Evolutionary conservation across 1,140 invertebrate species (phyloP), one percentile per base, ranked within the genome.

Genomic region (Charaxes varanes): DNA sequence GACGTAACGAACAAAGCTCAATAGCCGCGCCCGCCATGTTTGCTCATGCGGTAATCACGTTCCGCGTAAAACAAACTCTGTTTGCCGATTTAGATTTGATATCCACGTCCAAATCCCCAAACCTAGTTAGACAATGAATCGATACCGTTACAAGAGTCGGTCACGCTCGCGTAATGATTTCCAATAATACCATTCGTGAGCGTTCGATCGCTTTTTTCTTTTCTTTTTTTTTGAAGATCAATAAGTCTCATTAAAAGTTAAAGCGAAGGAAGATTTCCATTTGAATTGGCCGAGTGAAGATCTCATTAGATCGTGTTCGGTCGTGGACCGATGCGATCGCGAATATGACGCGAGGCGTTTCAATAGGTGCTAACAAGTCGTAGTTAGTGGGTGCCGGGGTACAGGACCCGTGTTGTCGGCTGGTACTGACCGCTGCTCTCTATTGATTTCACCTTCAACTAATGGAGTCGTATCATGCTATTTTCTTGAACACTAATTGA

Each of bases 291-390:
- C 53, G 56, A 42, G 48, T 59, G 52, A 50, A 61, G 54, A 64
- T 54, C 53, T 61, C 60, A 69, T 76, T 66, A 65, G 56, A 58
- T 31, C 36, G 8, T 32, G 38, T 42, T 55, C 44, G 51, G 44
- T 51, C 47, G 52, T 55, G 45, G 50, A 46, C 41, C 38, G 31
- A 42, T 38, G 51, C 49, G 53, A 59, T 56, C 38, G 50, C 46
- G 48, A 51, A 49, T 59, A 57, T 67, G 62, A 68, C 59, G 67
- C 65, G 69, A 74, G 58, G 44, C 42, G 16, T 43, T 44, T 65
- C 56, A 59, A 71, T 67, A 69, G 67, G 61, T 67, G 69, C 51
- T 76, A 76, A 74, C 70, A 60, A 76, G 64, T 58, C 19, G 58
- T 58, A 42, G 55, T 63, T 63, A 64, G 53, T 45, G 42, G 46